A percentile compares a stretch with the other conserved stretches of the same genome.
Evolutionary conservation across 2,888 invertebrate species (phyloP).

Genomic region (Noctua pronuba): DNA sequence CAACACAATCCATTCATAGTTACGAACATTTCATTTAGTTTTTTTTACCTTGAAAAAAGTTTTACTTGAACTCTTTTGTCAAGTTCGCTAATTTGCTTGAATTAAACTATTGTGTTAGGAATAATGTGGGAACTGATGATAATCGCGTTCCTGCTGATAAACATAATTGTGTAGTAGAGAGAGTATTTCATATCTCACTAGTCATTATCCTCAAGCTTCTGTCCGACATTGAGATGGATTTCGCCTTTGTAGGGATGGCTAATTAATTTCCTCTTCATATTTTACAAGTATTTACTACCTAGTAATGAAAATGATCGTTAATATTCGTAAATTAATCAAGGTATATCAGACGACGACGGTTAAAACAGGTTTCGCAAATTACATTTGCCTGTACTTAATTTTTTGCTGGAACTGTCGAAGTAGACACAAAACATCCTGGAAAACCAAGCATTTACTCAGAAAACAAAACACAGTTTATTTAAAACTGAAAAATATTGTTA

Average conservation of each 20-base stretch:
- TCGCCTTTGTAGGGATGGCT: background rate
- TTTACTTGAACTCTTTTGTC: conserved; percentile 36
- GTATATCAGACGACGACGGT: background rate
- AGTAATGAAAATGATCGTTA: background rate
- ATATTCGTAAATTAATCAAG: background rate
- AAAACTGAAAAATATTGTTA: conserved; percentile 51
- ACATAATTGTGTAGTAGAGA: conserved; percentile 43
- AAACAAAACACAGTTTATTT: conserved; percentile 38
- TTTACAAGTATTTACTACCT: background rate
- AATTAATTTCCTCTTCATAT: background rate
- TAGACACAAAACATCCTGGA: background rate
- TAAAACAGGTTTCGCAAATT: conserved; percentile 3
- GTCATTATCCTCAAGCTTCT: background rate
- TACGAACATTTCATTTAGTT: conserved; percentile 26
- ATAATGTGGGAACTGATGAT: conserved; percentile 50
- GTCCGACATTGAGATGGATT: conserved; percentile 7
- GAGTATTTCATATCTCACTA: conserved; percentile 47
- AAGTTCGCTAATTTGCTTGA: conserved; percentile 50
- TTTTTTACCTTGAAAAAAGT: conserved; percentile 48
- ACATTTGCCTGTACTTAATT: conserved; percentile 1
- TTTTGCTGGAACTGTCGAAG: background rate
- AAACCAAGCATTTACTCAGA: conserved; percentile 28
- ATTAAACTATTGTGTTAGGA: conserved; percentile 43
- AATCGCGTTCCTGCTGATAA: conserved; percentile 41
- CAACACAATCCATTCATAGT: conserved; percentile 40